Percentiles rank a stretch among this genome's conserved stretches.
These are phyloP conservation scores for Isaurus tuberculatus DNA, from an alignment of 92 coral and sea anemone species.

Conservation along the genomic window DNA sequence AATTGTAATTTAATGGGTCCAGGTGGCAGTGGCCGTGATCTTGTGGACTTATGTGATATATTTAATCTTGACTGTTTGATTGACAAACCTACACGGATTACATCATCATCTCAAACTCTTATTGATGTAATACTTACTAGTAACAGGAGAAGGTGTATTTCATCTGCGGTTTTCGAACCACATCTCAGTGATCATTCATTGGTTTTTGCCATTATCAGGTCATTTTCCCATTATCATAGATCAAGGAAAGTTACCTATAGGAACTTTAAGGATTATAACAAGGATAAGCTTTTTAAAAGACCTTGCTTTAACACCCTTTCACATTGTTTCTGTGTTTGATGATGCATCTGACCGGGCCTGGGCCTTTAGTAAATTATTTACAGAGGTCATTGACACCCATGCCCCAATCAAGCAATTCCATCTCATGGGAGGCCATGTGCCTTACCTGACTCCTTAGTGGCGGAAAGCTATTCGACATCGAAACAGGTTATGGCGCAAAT, in stretches of 20 bases:
- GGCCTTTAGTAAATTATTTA: neutral
- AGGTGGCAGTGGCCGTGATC: too few species aligned
- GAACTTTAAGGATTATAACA: neutral
- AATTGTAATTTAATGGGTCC: too few species aligned
- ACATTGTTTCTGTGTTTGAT: neutral
- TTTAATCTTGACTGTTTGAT: constrained; percentile 8
- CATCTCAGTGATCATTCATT: neutral
- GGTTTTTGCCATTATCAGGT: neutral
- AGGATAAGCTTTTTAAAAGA: constrained; percentile 4
- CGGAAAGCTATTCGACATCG: constrained; percentile 60
- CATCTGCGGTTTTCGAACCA: neutral
- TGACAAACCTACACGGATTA: constrained; percentile 16
- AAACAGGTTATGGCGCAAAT: constrained; percentile 53
- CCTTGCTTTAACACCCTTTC: constrained; percentile 7
- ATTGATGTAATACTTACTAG: constrained; percentile 11
- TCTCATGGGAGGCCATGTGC: constrained; percentile 3
- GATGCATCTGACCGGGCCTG: neutral
- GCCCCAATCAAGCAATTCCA: constrained; percentile 7
- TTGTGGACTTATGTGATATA: too few species aligned
- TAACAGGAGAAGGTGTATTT: constrained; percentile 1
- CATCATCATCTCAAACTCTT: constrained; percentile 12
- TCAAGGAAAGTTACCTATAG: constrained; percentile 11
- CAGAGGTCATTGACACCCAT: neutral
- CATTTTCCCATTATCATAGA: constrained; percentile 13
- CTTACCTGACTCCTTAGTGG: constrained; percentile 8